Base-by-base conservation (phyloP, 1,140 invertebrate species). In the Cydia strobilella region DNA sequence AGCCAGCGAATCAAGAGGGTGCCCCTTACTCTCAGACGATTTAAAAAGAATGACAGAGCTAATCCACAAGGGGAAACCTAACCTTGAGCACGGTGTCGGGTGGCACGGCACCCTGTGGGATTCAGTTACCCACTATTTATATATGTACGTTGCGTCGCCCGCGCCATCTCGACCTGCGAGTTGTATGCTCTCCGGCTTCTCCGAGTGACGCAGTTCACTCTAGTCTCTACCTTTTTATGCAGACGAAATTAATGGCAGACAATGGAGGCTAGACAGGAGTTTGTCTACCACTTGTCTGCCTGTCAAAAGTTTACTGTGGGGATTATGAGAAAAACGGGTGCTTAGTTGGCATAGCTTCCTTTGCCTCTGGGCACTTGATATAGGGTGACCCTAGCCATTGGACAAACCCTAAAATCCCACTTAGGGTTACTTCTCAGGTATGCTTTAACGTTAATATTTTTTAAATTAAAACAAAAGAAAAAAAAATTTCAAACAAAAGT, bases 51-150 rank as follows among this genome's bases (percentile, higher is more conserved):
- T 85, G 87, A 82, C 84, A 75, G 79, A 80, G 82, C 80, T 90
- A 92, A 92, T 92, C 83, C 86, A 86, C 81, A 90, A 89, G 84
- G 83, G n/a, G 87, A 87, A 92, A 84, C 90, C 90, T 92, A 92
- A 84, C 90, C 90, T 92, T 92, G 88, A 88, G 82, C 81, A 62
- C 73, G 73, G 82, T 86, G 80, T 92, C 84, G 81, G 74, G 79
- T 92, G 79, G 73, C 86, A 73, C 77, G 80, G 73, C 86, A 73
- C 77, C 79, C 73, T 69, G 73, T 59, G 80, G 82, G 83, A 82
- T 90, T 87, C 75, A 83, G 88, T 91, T 90, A 88, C 90, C 54
- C 65, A 69, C 65, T 69, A 7, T n/a, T n/a, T n/a, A n/a, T n/a
- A n/a, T 39, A 39, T 4, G 31, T 18, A 69, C 65, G 84, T 79